Conservation (phyloP, 2,113 vertebrate species). For the Cinclus cinclus region DNA sequence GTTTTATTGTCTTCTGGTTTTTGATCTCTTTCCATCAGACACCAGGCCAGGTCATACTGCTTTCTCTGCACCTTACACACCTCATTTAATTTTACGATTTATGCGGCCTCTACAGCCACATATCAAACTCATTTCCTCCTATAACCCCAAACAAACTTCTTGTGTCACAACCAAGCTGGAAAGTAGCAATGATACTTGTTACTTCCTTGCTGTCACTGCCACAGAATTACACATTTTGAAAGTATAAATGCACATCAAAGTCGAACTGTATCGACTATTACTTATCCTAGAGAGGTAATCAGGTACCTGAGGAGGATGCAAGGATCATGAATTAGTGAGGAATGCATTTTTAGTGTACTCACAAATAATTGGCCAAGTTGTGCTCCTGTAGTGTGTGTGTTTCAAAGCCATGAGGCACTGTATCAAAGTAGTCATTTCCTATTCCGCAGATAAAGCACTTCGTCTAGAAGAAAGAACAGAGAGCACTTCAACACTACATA, state of each 20-base stretch:
- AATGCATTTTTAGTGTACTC: constrained; percentile 69
- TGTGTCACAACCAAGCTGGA: not conserved
- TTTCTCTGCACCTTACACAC: not conserved
- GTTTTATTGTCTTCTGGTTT: not conserved
- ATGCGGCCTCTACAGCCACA: not conserved
- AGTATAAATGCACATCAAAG: not conserved
- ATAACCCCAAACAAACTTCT: not conserved
- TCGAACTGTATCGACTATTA: not conserved
- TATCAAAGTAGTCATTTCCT: constrained; percentile 97
- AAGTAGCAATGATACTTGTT: not conserved
- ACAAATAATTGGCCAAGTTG: constrained; percentile 98
- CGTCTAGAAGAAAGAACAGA: constrained; percentile 78
- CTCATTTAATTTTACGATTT: not conserved
- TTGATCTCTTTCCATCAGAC: not conserved
- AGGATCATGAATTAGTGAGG: not conserved
- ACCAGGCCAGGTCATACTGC: not conserved
- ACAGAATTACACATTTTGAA: not conserved
- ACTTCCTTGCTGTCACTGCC: not conserved
- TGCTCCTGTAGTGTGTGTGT: constrained; percentile 97
- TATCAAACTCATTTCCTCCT: not conserved
- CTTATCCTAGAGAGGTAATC: not conserved
- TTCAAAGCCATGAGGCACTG: constrained; percentile 97
- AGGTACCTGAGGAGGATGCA: not conserved
- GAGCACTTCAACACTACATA: not conserved
- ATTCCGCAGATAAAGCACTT: constrained; percentile 98